phyloP scores from a whole-genome alignment of 2,113 vertebrate species.

The Tretioscincus oriximinensis region DNA sequence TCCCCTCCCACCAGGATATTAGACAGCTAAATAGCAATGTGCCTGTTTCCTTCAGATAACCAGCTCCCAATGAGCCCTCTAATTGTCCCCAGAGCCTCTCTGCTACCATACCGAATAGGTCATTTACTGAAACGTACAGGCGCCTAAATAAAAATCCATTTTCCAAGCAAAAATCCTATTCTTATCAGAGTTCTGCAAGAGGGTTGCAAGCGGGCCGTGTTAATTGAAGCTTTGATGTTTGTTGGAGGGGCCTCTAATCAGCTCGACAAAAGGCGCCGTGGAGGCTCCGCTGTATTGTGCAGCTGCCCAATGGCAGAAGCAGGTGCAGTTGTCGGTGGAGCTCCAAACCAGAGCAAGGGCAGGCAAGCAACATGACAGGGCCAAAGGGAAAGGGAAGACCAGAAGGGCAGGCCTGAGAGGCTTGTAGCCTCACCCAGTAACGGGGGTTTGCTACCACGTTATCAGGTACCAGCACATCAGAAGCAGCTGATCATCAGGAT shows the following conservation, averaged over 20 bases:
- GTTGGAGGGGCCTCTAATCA: slow-evolving; percentile 70
- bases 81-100: slow-evolving; percentile 73
- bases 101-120: slow-evolving; percentile 63
- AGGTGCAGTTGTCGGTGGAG: no score
- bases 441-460: no score
- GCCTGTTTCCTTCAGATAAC: slow-evolving; percentile 80
- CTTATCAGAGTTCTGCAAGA: slow-evolving; percentile 81
- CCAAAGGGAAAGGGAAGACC: not conserved
- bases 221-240: slow-evolving; percentile 77
- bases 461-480: no score
- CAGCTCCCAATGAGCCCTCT: slow-evolving; percentile 69
- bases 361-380: accelerated
- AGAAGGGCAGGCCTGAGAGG: not conserved
- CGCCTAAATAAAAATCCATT: slow-evolving; percentile 77
- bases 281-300: not conserved
- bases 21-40: slow-evolving; percentile 68
- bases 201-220: slow-evolving; percentile 67
- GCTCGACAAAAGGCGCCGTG: slow-evolving; percentile 34
- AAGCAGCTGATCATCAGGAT: no score
- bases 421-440: not conserved
- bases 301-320: not conserved
- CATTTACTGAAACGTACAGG: slow-evolving; percentile 70
- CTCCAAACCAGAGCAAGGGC: not conserved
- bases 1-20: slow-evolving; percentile 68
- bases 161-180: slow-evolving; percentile 75